Evolutionary conservation across 2,113 vertebrate species (phyloP).

Genomic region (Brachyhypopomus occidentalis): DNA sequence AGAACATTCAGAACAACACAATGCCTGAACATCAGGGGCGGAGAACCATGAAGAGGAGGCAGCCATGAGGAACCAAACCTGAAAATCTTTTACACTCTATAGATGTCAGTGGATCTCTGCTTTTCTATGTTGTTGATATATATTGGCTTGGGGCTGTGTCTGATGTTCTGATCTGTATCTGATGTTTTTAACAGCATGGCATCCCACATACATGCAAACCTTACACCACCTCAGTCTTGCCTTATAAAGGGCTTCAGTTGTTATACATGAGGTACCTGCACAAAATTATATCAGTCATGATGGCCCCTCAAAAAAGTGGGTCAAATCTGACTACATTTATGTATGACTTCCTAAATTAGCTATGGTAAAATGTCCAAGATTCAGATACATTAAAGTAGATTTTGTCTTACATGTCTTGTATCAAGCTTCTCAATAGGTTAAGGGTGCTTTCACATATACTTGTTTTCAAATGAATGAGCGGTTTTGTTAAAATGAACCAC

Average conservation of each 20-base stretch:
- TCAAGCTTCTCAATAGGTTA: too few species aligned
- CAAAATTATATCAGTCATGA: neutral
- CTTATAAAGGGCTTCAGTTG: slow-evolving; percentile 87
- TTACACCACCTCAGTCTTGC: slow-evolving; percentile 90
- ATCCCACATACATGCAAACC: slow-evolving; percentile 82
- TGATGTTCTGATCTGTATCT: slow-evolving; percentile 63
- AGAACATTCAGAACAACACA: too few species aligned
- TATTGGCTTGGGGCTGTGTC: slow-evolving; percentile 72
- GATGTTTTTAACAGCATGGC: slow-evolving; percentile 81
- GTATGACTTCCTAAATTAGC: neutral
- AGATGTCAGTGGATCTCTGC: slow-evolving; percentile 63
- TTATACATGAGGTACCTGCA: slow-evolving; percentile 91
- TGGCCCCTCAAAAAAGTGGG: neutral
- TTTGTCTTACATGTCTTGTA: too few species aligned
- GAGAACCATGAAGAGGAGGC: neutral
- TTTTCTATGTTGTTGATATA: slow-evolving; percentile 58
- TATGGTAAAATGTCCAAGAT: neutral
- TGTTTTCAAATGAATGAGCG: too few species aligned
- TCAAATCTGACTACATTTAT: neutral
- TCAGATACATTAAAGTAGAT: neutral
- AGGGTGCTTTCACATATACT: too few species aligned
- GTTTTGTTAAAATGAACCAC: too few species aligned
- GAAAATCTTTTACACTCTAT: neutral
- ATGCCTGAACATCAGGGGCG: neutral
- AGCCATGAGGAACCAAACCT: too few species aligned